These are phyloP conservation scores for Lagria hirta DNA, from an alignment of 2,888 invertebrate genomes.

Conservation along the genomic window DNA sequence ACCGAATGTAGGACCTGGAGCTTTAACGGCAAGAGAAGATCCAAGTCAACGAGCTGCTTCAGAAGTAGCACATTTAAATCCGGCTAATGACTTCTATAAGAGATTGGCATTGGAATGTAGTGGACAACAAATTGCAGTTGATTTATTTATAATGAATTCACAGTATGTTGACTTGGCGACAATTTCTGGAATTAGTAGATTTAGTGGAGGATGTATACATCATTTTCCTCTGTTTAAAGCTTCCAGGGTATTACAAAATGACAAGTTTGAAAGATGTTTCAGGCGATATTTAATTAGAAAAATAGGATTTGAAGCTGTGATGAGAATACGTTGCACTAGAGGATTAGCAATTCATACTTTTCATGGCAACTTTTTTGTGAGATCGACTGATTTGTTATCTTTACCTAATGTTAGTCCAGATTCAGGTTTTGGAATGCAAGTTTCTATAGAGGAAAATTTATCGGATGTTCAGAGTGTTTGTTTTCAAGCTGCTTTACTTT, in stretches of 20 bases:
- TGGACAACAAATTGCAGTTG: slow-evolving; percentile 93
- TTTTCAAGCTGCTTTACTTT: slow-evolving; percentile 96
- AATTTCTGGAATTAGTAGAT: slow-evolving; percentile 89
- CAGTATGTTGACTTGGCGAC: slow-evolving; percentile 95
- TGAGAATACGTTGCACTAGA: slow-evolving; percentile 92
- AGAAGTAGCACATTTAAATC: slow-evolving; percentile 85
- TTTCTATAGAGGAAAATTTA: slow-evolving; percentile 89
- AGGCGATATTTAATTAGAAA: slow-evolving; percentile 91
- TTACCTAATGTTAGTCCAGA: slow-evolving; percentile 98
- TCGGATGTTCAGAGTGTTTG: slow-evolving; percentile 85
- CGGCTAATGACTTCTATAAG: slow-evolving; percentile 98
- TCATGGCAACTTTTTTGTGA: slow-evolving; percentile 99
- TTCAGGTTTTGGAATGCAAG: slow-evolving; percentile 97
- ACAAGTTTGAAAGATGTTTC: slow-evolving; percentile 74
- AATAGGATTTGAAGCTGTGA: slow-evolving; percentile 98
- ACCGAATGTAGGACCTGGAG: slow-evolving; percentile 86
- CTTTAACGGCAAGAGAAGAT: slow-evolving; percentile 83
- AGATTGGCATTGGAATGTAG: slow-evolving; percentile 94
- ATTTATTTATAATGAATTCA: slow-evolving; percentile 89
- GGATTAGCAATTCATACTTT: slow-evolving; percentile 96
- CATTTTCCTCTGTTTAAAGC: slow-evolving; percentile 87
- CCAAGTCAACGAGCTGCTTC: slow-evolving; percentile 80
- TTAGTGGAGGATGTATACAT: slow-evolving; percentile 91
- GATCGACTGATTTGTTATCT: slow-evolving; percentile 94
- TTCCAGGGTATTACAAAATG: slow-evolving; percentile 68